Percentiles rank a stretch among this genome's conserved stretches.
These are phyloP conservation scores for Ganaspis sp. DNA, from an alignment of 1,140 invertebrate species.

Conservation along the genomic window DNA sequence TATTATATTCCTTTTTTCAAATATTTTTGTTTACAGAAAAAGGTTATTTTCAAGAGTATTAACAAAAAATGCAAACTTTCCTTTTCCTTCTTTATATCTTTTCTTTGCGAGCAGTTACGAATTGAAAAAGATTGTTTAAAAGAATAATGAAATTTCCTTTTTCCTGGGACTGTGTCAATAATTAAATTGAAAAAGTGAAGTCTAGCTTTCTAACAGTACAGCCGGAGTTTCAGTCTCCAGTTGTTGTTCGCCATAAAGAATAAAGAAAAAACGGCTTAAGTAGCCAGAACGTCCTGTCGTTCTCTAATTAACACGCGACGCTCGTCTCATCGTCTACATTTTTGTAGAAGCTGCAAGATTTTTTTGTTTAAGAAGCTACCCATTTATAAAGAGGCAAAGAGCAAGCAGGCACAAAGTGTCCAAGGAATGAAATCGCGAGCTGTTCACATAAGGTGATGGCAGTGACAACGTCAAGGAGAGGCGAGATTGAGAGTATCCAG, in stretches of 20 bases:
- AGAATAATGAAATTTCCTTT: no score
- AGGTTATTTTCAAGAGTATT: no score
- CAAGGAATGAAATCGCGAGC: constrained; percentile 57
- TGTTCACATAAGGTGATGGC: constrained; percentile 37
- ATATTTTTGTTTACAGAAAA: no score
- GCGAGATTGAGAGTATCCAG: constrained; percentile 36
- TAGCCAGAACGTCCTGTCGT: constrained; percentile 28
- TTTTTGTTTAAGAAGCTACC: constrained; percentile 30
- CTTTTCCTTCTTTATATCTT: background rate
- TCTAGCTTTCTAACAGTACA: constrained; percentile 19
- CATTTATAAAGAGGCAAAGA: constrained; percentile 47
- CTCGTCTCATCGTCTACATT: constrained; percentile 31
- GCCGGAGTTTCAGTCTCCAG: background rate
- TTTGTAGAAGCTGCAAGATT: constrained; percentile 44
- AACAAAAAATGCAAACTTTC: background rate
- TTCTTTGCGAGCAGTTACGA: background rate
- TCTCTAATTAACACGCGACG: constrained; percentile 21
- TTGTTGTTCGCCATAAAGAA: constrained; percentile 29
- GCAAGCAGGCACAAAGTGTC: constrained; percentile 53
- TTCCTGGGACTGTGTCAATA: no score
- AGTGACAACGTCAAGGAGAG: constrained; percentile 22
- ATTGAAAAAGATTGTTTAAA: no score
- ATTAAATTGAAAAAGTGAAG: background rate
- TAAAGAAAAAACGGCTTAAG: constrained; percentile 25
- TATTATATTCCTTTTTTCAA: no score